These are phyloP conservation scores for Babyrousa celebensis DNA, from an alignment of 2,797 vertebrate species.

Conservation along the genomic window DNA sequence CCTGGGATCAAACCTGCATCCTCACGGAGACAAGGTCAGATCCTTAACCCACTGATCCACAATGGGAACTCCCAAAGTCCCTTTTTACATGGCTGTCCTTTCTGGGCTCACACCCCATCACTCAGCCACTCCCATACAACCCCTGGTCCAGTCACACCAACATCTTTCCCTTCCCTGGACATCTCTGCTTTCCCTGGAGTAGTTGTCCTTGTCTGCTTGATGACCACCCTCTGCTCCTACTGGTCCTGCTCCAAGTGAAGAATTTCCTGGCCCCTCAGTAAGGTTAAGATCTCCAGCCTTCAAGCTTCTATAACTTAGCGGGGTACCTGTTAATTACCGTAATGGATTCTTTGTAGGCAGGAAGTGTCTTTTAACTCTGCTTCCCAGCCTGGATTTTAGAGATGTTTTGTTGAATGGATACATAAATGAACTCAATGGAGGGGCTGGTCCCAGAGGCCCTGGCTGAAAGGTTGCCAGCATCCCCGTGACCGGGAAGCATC, in stretches of 20 bases:
- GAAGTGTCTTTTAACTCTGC: conserved; percentile 53
- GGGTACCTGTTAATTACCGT: conserved; percentile 41
- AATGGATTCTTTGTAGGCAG: conserved; percentile 45
- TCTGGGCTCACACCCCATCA: not conserved
- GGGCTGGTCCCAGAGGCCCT: not conserved
- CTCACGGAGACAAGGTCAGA: too few species aligned
- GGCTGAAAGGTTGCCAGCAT: not conserved
- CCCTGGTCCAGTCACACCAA: not conserved
- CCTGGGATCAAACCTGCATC: too few species aligned
- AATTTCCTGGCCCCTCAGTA: not conserved
- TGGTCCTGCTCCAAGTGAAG: not conserved
- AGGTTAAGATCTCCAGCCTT: not conserved
- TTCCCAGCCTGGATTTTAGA: conserved; percentile 43
- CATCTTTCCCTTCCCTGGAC: not conserved
- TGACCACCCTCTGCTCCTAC: not conserved
- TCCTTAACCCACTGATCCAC: too few species aligned
- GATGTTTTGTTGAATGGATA: conserved; percentile 50
- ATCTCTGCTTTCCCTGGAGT: not conserved
- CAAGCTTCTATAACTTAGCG: not conserved
- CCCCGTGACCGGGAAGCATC: not conserved
- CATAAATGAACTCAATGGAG: not conserved
- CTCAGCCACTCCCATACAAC: not conserved
- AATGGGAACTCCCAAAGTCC: too few species aligned
- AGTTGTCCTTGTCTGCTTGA: not conserved
- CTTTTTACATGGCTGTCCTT: not conserved